phyloP scores from a whole-genome alignment of 2,113 vertebrate genomes.

The Leptodactylus fuscus region DNA sequence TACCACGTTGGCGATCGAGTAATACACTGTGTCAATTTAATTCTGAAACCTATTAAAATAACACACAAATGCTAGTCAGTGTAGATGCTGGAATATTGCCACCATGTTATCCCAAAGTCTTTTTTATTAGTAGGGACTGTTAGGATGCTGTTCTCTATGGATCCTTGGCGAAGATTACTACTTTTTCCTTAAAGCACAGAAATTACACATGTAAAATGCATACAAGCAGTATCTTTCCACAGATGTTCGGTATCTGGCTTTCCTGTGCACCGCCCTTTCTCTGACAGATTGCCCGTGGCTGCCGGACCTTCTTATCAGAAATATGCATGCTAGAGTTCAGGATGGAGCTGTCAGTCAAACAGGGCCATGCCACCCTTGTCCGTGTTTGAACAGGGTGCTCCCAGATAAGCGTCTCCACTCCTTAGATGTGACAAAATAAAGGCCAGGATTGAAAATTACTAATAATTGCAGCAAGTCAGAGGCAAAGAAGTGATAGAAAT shows the following conservation, averaged over 20 bases:
- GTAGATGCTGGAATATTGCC: too few species aligned
- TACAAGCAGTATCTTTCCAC: constrained; percentile 1
- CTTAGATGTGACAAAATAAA: constrained; percentile 3
- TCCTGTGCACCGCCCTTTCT: not conserved
- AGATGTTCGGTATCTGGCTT: not conserved
- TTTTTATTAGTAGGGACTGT: too few species aligned
- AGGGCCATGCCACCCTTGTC: constrained; percentile 14
- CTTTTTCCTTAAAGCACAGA: too few species aligned
- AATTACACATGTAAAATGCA: not conserved
- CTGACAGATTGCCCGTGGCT: not conserved
- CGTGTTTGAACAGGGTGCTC: constrained; percentile 18
- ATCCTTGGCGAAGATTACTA: too few species aligned
- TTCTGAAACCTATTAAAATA: too few species aligned
- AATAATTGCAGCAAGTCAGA: constrained; percentile 8
- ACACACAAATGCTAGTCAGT: too few species aligned
- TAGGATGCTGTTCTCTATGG: too few species aligned
- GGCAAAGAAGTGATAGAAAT: not conserved
- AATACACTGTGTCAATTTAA: too few species aligned
- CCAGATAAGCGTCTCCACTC: constrained; percentile 31
- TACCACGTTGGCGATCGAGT: too few species aligned
- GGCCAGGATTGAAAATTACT: not conserved
- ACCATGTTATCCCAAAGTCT: too few species aligned
- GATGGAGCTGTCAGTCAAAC: constrained; percentile 33
- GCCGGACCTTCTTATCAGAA: constrained; percentile 37
- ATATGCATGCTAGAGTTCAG: constrained; percentile 16